These are phyloP conservation scores for Microvelia longipes DNA, from an alignment of 1,140 invertebrate genomes.

Conservation along the genomic window DNA sequence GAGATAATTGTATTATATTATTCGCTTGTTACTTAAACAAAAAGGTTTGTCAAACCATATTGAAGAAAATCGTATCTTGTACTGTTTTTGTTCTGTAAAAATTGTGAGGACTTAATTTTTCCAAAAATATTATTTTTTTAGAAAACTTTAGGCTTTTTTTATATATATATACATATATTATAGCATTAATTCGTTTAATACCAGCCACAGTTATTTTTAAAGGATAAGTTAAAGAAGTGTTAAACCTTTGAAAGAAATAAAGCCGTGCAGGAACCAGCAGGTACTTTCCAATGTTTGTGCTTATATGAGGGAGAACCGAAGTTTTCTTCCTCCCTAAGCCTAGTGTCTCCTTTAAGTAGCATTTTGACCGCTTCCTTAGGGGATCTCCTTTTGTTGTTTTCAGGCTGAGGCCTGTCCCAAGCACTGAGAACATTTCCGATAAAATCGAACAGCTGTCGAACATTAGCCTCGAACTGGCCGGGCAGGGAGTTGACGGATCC, in stretches of 20 bases:
- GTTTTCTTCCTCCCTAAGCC: conserved; percentile 18
- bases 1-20: too few relatives aligned
- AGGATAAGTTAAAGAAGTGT: neutral
- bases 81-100: neutral
- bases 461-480: conserved; percentile 36
- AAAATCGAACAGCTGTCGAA: conserved; percentile 59
- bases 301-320: conserved; percentile 20
- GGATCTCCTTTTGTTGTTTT: neutral
- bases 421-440: conserved; percentile 38
- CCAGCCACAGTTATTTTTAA: neutral
- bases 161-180: neutral
- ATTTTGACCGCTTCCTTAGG: conserved; percentile 12
- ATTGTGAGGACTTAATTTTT: neutral
- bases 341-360: conserved; percentile 17
- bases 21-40: too few relatives aligned
- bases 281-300: conserved; percentile 56
- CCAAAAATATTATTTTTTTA: neutral
- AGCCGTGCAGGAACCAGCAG: conserved; percentile 55
- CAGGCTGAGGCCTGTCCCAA: conserved; percentile 16
- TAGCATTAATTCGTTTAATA: neutral
- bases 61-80: neutral
- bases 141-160: neutral
- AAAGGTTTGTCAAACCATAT: neutral
- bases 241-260: conserved; percentile 55
- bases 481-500: conserved; percentile 33